phyloP scores from a whole-genome alignment of 2,113 vertebrate genomes.

The Corythoichthys haematopterus region DNA sequence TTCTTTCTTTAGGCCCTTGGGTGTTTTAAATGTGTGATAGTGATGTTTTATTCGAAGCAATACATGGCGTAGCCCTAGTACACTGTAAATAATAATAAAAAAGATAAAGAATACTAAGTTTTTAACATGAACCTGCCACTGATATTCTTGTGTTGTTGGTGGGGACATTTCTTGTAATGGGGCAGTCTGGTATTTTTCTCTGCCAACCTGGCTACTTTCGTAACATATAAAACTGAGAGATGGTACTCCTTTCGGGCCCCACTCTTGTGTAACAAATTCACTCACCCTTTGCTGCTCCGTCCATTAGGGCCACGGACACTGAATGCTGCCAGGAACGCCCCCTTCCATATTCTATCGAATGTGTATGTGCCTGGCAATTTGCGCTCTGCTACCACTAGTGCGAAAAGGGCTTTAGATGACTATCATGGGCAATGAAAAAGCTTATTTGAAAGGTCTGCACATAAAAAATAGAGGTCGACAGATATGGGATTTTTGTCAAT shows the following conservation, averaged over 20 bases:
- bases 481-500: too few relatives aligned
- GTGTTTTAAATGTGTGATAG: neutral
- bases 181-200: conserved; percentile 3
- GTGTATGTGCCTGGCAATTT: too few relatives aligned
- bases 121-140: neutral
- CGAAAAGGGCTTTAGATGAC: too few relatives aligned
- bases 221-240: conserved; percentile 21
- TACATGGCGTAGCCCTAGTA: neutral
- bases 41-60: conserved; percentile 1
- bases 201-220: conserved; percentile 15
- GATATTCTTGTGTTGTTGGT: neutral
- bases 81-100: neutral
- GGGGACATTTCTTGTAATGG: conserved; percentile 18
- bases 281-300: too few relatives aligned
- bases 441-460: too few relatives aligned
- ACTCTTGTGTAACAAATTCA: too few relatives aligned
- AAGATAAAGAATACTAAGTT: neutral
- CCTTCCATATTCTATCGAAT: too few relatives aligned
- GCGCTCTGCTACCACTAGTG: too few relatives aligned
- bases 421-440: too few relatives aligned
- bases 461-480: too few relatives aligned
- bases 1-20: conserved; percentile 1
- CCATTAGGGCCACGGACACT: too few relatives aligned
- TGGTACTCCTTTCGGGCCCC: neutral
- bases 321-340: too few relatives aligned